Evolutionary conservation across 2,888 invertebrate genomes (phyloP).

Genomic region (Entomobrya multifasciata): DNA sequence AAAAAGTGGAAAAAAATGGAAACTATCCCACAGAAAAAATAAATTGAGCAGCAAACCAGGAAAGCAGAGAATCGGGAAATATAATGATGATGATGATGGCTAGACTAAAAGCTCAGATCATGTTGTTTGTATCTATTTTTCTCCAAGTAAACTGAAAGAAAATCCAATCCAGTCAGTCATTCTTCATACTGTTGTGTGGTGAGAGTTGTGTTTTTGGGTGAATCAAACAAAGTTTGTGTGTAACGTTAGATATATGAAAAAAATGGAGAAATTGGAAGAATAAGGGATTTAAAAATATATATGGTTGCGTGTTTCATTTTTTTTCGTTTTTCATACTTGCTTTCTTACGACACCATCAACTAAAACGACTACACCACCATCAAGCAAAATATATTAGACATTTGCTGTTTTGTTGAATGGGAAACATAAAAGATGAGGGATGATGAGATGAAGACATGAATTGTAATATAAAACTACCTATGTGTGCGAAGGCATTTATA

Average conservation of each 20-base stretch:
- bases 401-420: not conserved
- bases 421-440: conserved; percentile 25
- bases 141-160: not conserved
- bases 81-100: conserved; percentile 18
- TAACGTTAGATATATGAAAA: not conserved
- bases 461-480: not conserved
- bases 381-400: too few relatives aligned
- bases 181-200: too few relatives aligned
- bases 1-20: not conserved
- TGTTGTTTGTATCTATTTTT: not conserved
- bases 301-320: conserved; percentile 20
- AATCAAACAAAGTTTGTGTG: conserved; percentile 4
- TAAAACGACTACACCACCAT: too few relatives aligned
- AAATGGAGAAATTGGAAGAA: not conserved
- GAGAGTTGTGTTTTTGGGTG: not conserved
- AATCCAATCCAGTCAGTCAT: conserved; percentile 20
- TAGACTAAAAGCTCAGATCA: not conserved
- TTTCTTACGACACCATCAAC: not conserved
- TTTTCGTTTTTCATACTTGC: not conserved
- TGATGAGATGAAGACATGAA: conserved; percentile 45
- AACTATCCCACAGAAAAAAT: too few relatives aligned
- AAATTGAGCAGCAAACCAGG: not conserved
- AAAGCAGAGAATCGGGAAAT: conserved; percentile 6
- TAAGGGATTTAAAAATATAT: not conserved
- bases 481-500: not conserved